These are phyloP conservation scores for Thyatira batis DNA, from an alignment of 2,888 invertebrate species.

Conservation along the genomic window DNA sequence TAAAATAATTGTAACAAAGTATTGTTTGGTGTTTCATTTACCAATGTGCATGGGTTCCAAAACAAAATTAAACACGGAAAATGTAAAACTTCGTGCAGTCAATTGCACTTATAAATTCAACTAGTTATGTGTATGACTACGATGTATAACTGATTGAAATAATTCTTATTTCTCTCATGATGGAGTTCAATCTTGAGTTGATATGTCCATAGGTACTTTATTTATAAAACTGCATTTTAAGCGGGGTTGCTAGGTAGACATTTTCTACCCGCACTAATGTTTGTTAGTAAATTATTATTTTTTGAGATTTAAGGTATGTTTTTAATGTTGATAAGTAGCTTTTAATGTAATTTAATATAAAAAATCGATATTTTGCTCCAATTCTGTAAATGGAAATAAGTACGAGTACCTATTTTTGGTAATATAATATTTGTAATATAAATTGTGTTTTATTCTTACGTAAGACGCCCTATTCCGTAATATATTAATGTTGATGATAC, in stretches of 20 bases:
- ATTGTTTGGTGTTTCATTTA: too few species aligned
- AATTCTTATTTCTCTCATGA: conserved; percentile 18
- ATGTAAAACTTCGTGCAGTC: too few species aligned
- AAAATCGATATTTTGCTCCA: conserved; percentile 68
- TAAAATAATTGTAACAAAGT: too few species aligned
- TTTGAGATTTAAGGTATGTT: conserved; percentile 80
- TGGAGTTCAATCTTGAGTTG: conserved; percentile 14
- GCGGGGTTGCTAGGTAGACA: conserved; percentile 5
- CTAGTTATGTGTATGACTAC: too few species aligned
- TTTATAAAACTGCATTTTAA: not conserved
- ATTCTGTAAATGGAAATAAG: conserved; percentile 63
- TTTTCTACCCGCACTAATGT: conserved; percentile 37
- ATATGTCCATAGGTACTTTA: not conserved
- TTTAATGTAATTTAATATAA: conserved; percentile 78
- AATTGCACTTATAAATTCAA: too few species aligned
- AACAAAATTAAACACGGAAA: too few species aligned
- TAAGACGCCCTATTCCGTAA: not conserved
- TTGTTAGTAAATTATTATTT: conserved; percentile 82
- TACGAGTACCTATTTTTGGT: conserved; percentile 69
- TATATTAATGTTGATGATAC: not conserved
- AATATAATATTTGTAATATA: conserved; percentile 65
- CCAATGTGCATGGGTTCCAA: too few species aligned
- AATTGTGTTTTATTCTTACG: conserved; percentile 44
- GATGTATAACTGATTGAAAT: too few species aligned
- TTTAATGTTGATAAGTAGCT: conserved; percentile 78